Evolutionary conservation across 2,113 vertebrate genomes (phyloP), one percentile per base, ranked within the genome.

Genomic region (Actenoides lindsayi): DNA sequence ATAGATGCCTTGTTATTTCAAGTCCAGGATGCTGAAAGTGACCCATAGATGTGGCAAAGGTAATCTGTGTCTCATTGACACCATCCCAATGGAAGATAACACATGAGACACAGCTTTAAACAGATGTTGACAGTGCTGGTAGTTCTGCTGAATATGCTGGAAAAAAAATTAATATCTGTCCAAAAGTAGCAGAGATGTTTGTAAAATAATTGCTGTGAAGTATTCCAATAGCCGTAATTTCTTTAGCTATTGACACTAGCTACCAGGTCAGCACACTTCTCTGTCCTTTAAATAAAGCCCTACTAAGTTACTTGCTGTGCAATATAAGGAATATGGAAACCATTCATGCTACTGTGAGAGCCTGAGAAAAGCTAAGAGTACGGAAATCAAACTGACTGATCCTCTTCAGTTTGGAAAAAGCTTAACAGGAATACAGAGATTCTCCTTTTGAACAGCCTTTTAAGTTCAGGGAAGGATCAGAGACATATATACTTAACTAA

Each of bases 131-230:
- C 69, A 33, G 63, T 71, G 42, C 13, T 60, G 33, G 57, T 83
- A 89, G 39, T 54, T 83, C 46, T 89, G 46, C 67, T 80, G 76
- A 80, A 71, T 88, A 63, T 50, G 21, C 25, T 90, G 74, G 90
- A 21, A 77, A 69, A 68, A 30, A 4, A 9, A 7, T 12, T 41
- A 79, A 2, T 46, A 64, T 50, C 71, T 75, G 56, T 30, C 77
- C 51, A 63, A 87, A 74, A 48, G 51, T 42, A 54, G 24, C 44
- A 62, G 51, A 89, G 25, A 7, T 65, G 54, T 79, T 89, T 81
- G 39, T 70, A 64, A 84, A 80, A 44, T 42, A 79, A 35, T 13
- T 65, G 33, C 25, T 81, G 5, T 59, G 77, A 77, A 67, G 35
- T 78, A 51, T 71, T 83, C 37, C 57, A 42, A 30, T 77, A 81